phyloP scores from a whole-genome alignment of 2,113 vertebrate species.

The Forbesichthys agassizii region DNA sequence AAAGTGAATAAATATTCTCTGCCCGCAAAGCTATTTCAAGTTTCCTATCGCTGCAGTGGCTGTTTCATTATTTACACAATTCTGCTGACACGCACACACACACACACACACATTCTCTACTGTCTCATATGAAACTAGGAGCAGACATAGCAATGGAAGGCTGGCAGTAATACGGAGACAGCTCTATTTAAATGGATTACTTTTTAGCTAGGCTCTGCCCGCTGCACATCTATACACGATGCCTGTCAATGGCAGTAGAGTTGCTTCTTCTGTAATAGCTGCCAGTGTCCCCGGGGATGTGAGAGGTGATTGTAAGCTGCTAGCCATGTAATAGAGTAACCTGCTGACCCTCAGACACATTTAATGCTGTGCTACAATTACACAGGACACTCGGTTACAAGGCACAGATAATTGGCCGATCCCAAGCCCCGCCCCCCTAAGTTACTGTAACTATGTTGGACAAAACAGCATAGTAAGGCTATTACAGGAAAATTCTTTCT shows the following conservation, averaged over 20 bases:
- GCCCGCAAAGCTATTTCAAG: slow-evolving; percentile 73
- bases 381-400: slow-evolving; percentile 9
- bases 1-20: slow-evolving; percentile 82
- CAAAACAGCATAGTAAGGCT: too few species aligned
- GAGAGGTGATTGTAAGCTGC: slow-evolving; percentile 50
- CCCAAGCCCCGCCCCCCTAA: too few species aligned
- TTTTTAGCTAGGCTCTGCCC: slow-evolving; percentile 37
- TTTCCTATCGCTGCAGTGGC: slow-evolving; percentile 61
- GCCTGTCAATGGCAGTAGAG: slow-evolving; percentile 54
- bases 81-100: slow-evolving; percentile 68
- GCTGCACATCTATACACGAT: slow-evolving; percentile 29
- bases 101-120: slow-evolving; percentile 55
- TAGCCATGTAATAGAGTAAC: slow-evolving; percentile 5
- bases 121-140: slow-evolving; percentile 63
- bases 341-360: slow-evolving; percentile 20
- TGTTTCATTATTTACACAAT: slow-evolving; percentile 76
- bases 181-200: slow-evolving; percentile 75
- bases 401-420: slow-evolving; percentile 11
- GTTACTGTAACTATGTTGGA: too few species aligned
- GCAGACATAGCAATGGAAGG: slow-evolving; percentile 44
- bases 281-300: slow-evolving; percentile 44
- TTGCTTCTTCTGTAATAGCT: slow-evolving; percentile 62
- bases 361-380: slow-evolving; percentile 15
- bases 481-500: too few species aligned
- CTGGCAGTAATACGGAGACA: slow-evolving; percentile 68